Percentiles rank a stretch among this genome's conserved stretches.
phyloP scores from a whole-genome alignment of 2,888 invertebrate species.

The Diachrysia chrysitis region DNA sequence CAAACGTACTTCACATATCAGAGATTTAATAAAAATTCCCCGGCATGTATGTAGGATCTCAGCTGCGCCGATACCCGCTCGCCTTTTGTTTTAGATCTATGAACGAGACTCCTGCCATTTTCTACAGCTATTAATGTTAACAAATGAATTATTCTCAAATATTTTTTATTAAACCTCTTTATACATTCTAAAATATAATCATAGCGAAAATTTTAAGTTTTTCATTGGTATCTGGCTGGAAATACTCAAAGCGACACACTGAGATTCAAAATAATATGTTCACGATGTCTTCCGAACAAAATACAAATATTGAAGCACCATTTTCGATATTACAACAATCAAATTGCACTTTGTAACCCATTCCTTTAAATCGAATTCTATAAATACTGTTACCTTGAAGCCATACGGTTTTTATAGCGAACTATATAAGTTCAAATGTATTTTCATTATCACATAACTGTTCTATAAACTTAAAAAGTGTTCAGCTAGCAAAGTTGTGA shows the following conservation, averaged over 20 bases:
- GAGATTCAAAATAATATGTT: neutral
- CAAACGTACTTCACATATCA: constrained; percentile 76
- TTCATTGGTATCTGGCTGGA: neutral
- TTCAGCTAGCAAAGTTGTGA: constrained; percentile 30
- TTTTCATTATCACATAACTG: constrained; percentile 40
- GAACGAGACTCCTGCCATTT: constrained; percentile 39
- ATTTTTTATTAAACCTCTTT: no score
- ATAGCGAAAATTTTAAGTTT: neutral
- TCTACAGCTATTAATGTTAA: constrained; percentile 17
- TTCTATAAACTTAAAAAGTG: constrained; percentile 26
- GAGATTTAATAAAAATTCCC: constrained; percentile 82
- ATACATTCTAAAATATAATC: no score
- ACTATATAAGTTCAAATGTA: constrained; percentile 32
- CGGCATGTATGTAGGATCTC: constrained; percentile 64
- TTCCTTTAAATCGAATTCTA: constrained; percentile 19
- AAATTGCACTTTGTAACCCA: constrained; percentile 27
- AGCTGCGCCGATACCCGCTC: constrained; percentile 62
- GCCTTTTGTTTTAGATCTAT: constrained; percentile 63
- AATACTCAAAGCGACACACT: neutral
- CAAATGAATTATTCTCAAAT: neutral
- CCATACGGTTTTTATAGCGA: constrained; percentile 38
- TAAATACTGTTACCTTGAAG: constrained; percentile 11
- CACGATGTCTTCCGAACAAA: neutral
- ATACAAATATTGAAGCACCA: neutral
- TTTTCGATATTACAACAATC: neutral